These are phyloP conservation scores for Platysternon megacephalum DNA, from an alignment of 2,113 vertebrate species.

Conservation along the genomic window DNA sequence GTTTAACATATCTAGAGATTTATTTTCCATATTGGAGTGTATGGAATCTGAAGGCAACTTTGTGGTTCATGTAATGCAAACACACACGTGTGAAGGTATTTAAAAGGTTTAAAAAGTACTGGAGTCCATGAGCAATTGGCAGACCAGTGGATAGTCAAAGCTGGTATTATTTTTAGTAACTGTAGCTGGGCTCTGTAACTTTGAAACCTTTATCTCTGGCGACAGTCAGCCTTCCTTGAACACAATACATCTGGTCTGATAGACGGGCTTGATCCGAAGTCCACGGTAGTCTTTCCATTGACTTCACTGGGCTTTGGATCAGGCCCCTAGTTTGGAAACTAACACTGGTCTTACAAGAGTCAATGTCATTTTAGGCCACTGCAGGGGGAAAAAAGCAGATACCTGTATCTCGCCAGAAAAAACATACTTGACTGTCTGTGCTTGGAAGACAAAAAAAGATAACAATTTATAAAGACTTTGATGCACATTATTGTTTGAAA, in stretches of 20 bases:
- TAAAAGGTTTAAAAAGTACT: background rate
- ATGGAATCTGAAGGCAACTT: background rate
- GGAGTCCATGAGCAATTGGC: background rate
- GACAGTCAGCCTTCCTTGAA: background rate
- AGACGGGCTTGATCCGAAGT: background rate
- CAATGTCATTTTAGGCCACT: background rate
- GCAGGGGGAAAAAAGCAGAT: background rate
- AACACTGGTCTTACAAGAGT: accelerated
- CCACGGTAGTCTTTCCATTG: background rate
- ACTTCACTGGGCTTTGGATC: background rate
- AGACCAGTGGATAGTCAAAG: background rate
- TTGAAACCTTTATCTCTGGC: background rate
- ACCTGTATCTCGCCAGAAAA: background rate
- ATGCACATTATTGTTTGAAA: background rate
- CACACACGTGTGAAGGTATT: background rate
- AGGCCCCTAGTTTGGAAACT: background rate
- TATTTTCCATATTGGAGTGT: background rate
- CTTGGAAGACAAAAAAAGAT: background rate
- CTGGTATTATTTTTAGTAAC: background rate
- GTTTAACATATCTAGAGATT: background rate
- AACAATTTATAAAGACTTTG: accelerated
- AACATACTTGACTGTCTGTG: background rate
- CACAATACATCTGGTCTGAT: background rate
- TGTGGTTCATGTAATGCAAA: too few species aligned
- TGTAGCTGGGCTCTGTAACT: background rate